A percentile compares a stretch with the other conserved stretches of the same genome.
Evolutionary conservation across 2,113 vertebrate genomes (phyloP).

Genomic region (Hucho hucho): DNA sequence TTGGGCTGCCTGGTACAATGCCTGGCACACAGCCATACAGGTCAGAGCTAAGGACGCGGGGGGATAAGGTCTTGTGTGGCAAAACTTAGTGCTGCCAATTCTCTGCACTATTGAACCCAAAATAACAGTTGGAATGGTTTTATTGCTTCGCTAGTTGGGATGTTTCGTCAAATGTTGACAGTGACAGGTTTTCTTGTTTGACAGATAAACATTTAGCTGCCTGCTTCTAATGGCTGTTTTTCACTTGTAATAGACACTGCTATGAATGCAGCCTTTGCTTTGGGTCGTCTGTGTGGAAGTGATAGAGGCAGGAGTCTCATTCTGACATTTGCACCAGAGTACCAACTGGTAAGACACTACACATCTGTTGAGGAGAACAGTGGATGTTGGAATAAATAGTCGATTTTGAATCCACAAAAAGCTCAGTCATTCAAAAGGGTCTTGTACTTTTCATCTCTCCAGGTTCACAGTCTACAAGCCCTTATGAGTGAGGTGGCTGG

Average conservation of each 20-base stretch:
- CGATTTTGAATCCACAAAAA: neutral
- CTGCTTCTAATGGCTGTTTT: neutral
- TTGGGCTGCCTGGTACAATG: conserved; percentile 39
- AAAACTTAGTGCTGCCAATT: conserved; percentile 57
- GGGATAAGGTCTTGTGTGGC: neutral
- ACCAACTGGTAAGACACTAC: conserved; percentile 46
- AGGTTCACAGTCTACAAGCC: conserved; percentile 44
- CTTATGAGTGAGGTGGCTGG: conserved; percentile 44
- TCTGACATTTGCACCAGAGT: conserved; percentile 35
- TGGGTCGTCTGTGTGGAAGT: conserved; percentile 52
- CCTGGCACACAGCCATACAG: conserved; percentile 44
- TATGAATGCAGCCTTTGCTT: conserved; percentile 62
- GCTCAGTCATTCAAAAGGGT: neutral
- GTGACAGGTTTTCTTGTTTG: too few species aligned
- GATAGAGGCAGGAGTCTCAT: conserved; percentile 37
- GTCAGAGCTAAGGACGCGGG: conserved; percentile 26
- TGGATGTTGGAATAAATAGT: neutral
- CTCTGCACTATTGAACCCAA: neutral
- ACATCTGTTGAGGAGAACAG: neutral
- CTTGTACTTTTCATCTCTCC: conserved; percentile 1
- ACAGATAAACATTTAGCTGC: too few species aligned
- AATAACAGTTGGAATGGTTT: neutral
- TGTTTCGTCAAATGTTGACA: too few species aligned
- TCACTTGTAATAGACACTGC: conserved; percentile 44
- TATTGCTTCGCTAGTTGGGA: neutral